phyloP scores from a whole-genome alignment of 2,797 vertebrate species.

The Sebastolobus alascanus region DNA sequence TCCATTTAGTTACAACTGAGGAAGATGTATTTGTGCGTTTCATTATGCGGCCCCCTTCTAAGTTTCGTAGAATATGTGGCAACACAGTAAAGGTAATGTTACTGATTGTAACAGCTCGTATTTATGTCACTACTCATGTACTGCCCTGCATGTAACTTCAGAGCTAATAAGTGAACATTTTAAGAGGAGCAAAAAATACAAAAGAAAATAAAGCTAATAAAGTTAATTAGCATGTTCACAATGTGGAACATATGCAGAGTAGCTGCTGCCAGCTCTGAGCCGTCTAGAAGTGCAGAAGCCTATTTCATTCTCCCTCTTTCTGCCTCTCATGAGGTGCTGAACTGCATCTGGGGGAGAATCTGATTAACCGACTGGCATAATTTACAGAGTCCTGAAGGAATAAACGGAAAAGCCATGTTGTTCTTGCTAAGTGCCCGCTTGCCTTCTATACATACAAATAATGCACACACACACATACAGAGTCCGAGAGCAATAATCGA shows the following conservation, averaged over 20 bases:
- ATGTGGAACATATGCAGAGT: constrained; percentile 24
- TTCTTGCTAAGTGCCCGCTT: constrained; percentile 57
- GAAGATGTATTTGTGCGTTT: neutral
- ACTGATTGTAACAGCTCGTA: neutral
- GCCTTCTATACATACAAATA: constrained; percentile 42
- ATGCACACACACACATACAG: constrained; percentile 5
- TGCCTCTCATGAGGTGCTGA: constrained; percentile 49
- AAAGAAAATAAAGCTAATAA: constrained; percentile 15
- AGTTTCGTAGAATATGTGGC: neutral
- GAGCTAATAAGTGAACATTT: neutral
- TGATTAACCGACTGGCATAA: constrained; percentile 73
- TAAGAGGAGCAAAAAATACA: neutral
- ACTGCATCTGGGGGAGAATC: constrained; percentile 61
- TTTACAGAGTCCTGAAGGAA: constrained; percentile 59
- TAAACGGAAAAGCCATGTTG: constrained; percentile 47
- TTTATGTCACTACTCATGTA: neutral
- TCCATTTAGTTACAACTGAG: neutral
- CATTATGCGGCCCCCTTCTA: neutral
- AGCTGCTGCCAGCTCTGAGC: constrained; percentile 15
- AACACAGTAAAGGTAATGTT: neutral
- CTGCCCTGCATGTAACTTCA: neutral
- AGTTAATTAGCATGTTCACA: constrained; percentile 42
- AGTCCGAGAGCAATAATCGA: constrained; percentile 16
- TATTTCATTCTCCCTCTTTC: constrained; percentile 31
- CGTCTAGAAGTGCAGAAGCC: constrained; percentile 20